phyloP scores from a whole-genome alignment of 2,113 vertebrate species.

The Elgaria multicarinata region DNA sequence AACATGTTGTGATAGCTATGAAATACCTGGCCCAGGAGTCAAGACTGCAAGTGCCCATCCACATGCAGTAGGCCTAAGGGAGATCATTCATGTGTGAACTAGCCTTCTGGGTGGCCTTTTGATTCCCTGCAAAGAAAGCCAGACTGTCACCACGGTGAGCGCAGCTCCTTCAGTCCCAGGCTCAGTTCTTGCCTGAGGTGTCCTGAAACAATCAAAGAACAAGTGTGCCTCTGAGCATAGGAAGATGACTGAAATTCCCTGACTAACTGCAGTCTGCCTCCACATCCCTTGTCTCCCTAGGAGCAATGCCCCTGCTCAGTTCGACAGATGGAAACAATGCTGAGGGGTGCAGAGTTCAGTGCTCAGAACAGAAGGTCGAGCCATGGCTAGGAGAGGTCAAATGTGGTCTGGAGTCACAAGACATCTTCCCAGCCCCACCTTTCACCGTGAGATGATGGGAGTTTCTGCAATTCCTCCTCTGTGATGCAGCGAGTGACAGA shows the following conservation, averaged over 20 bases:
- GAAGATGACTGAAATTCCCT: not conserved
- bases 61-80: too few species aligned
- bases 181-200: not conserved
- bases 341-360: too few species aligned
- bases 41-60: too few species aligned
- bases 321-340: not conserved
- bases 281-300: not conserved
- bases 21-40: too few species aligned
- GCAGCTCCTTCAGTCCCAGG: not conserved
- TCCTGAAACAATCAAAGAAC: not conserved
- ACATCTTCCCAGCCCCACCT: not conserved
- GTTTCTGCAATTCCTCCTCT: rapidly evolving
- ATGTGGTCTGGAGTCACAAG: not conserved
- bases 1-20: too few species aligned
- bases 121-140: not conserved
- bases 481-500: not conserved
- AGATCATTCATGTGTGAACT: not conserved
- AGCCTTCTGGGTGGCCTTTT: not conserved
- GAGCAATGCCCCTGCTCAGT: not conserved
- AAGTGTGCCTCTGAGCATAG: not conserved
- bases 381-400: not conserved
- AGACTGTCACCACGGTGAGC: not conserved
- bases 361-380: too few species aligned
- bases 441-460: rapidly evolving
- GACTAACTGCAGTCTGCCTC: too few species aligned